phyloP scores from a whole-genome alignment of 1,140 invertebrate species.

The Bombus balteatus region DNA sequence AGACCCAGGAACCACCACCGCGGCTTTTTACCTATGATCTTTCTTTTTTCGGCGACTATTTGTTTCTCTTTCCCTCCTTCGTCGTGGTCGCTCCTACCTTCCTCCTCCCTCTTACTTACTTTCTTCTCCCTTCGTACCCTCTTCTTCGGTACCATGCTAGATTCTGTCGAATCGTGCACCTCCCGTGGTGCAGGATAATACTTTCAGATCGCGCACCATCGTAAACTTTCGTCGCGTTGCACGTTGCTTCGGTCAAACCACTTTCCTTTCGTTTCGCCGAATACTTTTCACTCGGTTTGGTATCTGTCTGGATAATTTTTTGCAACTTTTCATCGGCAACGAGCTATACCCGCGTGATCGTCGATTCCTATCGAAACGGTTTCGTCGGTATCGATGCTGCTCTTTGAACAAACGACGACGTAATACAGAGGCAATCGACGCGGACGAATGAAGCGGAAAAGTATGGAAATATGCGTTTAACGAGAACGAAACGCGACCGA shows the following conservation, averaged over 20 bases:
- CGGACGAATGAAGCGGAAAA: fast-evolving
- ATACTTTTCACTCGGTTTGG: neutral
- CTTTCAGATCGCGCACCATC: constrained; percentile 30
- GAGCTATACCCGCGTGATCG: too few species aligned
- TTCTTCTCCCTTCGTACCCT: neutral
- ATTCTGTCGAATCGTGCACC: constrained; percentile 51
- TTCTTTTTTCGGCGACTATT: constrained; percentile 29
- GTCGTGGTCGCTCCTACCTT: neutral
- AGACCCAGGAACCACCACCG: constrained; percentile 67
- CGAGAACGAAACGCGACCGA: too few species aligned
- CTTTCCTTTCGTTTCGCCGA: constrained; percentile 12
- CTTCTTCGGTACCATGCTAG: constrained; percentile 26
- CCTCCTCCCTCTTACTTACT: neutral
- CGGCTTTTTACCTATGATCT: constrained; percentile 61
- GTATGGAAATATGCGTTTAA: too few species aligned
- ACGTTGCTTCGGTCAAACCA: neutral
- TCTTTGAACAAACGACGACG: too few species aligned
- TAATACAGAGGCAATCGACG: too few species aligned
- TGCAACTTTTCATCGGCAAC: too few species aligned
- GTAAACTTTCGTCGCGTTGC: constrained; percentile 39
- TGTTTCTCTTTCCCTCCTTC: constrained; percentile 5
- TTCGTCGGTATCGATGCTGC: neutral
- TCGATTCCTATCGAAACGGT: neutral
- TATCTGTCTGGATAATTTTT: too few species aligned
- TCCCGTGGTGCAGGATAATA: constrained; percentile 34